phyloP scores from a whole-genome alignment of 2,888 invertebrate genomes.

The Aphelenchoides bicaudatus region DNA sequence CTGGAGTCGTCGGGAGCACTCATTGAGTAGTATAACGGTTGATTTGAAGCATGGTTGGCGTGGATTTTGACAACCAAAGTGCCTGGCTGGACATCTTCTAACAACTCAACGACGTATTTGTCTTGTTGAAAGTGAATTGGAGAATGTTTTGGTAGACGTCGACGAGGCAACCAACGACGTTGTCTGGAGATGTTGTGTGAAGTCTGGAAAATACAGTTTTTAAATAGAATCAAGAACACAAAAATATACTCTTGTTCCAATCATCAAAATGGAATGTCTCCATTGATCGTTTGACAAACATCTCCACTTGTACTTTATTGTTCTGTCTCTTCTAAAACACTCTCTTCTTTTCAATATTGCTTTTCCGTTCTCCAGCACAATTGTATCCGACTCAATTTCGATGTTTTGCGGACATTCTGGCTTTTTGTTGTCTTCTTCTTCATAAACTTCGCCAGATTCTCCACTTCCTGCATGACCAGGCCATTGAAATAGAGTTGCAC shows the following conservation, averaged over 20 bases:
- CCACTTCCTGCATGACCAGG: too few species aligned
- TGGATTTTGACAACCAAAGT: constrained; percentile 42
- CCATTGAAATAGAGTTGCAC: constrained; percentile 47
- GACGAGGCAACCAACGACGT: constrained; percentile 42
- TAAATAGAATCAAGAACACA: constrained; percentile 15
- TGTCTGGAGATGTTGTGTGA: constrained; percentile 15
- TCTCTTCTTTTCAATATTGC: constrained; percentile 35
- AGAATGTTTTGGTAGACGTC: constrained; percentile 49
- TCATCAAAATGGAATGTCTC: not conserved
- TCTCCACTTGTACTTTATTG: constrained; percentile 28
- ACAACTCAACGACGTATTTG: constrained; percentile 50
- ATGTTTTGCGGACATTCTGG: constrained; percentile 18
- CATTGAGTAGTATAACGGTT: constrained; percentile 56
- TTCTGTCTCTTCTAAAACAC: constrained; percentile 29
- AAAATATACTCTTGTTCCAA: constrained; percentile 5
- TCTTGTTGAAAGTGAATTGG: constrained; percentile 57
- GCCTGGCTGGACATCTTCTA: constrained; percentile 46
- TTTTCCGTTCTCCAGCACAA: constrained; percentile 34
- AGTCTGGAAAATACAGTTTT: constrained; percentile 6
- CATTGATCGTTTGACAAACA: constrained; percentile 27
- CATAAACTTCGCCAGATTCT: too few species aligned
- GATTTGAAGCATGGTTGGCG: constrained; percentile 45
- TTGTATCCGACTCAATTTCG: constrained; percentile 32
- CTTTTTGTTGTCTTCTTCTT: too few species aligned
- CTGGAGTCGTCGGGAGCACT: constrained; percentile 51